These are phyloP conservation scores for Caiman crocodilus DNA, from an alignment of 2,797 vertebrate species.

Conservation along the genomic window DNA sequence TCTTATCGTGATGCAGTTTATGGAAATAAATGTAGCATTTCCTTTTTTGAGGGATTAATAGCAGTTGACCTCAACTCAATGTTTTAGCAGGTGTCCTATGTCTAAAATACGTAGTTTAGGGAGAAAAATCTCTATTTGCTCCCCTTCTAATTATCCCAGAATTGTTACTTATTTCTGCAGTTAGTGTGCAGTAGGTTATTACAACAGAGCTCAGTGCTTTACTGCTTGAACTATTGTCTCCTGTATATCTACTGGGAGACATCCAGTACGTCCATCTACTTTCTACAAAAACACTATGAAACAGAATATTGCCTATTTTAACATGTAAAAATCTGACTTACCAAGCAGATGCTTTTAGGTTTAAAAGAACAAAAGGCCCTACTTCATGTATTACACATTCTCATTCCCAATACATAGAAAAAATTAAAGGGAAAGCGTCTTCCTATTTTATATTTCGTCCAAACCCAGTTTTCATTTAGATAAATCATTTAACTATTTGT, in stretches of 20 bases:
- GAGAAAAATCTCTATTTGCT: neutral
- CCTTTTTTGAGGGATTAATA: neutral
- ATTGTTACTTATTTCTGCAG: neutral
- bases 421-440: neutral
- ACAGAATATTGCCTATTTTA: slow-evolving; percentile 4
- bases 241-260: neutral
- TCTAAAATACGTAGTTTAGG: neutral
- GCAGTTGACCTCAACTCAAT: neutral
- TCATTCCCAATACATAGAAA: neutral
- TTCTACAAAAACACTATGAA: neutral
- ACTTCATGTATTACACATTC: neutral
- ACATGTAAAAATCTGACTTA: neutral
- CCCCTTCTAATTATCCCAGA: slow-evolving; percentile 36
- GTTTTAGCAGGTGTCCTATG: neutral
- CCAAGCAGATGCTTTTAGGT: neutral
- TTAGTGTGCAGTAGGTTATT: neutral
- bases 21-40: neutral
- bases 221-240: slow-evolving; percentile 19
- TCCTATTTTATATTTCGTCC: neutral
- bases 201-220: slow-evolving; percentile 13
- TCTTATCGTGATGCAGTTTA: slow-evolving; percentile 9
- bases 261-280: neutral
- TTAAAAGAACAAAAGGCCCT: neutral
- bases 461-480: neutral
- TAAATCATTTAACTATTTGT: neutral